Conservation (phyloP, 2,888 invertebrate genomes). For the Drosophila infuscata region DNA sequence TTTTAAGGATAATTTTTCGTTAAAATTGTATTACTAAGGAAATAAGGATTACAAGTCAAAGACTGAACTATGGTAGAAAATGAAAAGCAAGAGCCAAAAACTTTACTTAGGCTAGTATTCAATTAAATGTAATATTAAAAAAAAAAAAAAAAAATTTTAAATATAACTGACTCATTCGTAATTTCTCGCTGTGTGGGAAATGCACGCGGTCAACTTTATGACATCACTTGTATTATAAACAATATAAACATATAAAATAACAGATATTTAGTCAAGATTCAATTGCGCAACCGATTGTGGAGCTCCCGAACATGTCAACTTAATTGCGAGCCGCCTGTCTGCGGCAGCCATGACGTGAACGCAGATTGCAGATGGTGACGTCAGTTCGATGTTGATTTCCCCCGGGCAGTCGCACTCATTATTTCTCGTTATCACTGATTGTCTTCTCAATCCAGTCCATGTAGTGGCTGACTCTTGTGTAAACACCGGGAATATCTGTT, state of each 20-base stretch:
- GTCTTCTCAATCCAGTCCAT: conserved; percentile 59
- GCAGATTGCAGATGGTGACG: not conserved
- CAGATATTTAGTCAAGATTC: not conserved
- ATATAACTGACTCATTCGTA: not conserved
- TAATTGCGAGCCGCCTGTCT: not conserved
- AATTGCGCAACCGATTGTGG: not conserved
- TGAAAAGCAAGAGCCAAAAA: not conserved
- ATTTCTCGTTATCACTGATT: not conserved
- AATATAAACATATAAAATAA: not conserved
- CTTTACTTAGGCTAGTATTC: not conserved
- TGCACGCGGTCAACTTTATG: not conserved
- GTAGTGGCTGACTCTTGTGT: conserved; percentile 58
- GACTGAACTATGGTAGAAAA: not conserved
- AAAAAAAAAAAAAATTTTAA: not conserved
- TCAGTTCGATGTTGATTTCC: not conserved
- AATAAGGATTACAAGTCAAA: not conserved
- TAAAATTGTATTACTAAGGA: not conserved
- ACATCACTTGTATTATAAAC: not conserved
- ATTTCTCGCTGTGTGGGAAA: not conserved
- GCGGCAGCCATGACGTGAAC: conserved; percentile 2
- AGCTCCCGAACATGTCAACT: not conserved
- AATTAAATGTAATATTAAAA: not conserved
- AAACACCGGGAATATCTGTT: conserved; percentile 53
- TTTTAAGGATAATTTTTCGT: not conserved
- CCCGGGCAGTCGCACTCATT: too few species aligned